Percentiles rank a stretch among this genome's conserved stretches.
phyloP scores from a whole-genome alignment of 1,140 invertebrate species.

The Mizuhopecten yessoensis region DNA sequence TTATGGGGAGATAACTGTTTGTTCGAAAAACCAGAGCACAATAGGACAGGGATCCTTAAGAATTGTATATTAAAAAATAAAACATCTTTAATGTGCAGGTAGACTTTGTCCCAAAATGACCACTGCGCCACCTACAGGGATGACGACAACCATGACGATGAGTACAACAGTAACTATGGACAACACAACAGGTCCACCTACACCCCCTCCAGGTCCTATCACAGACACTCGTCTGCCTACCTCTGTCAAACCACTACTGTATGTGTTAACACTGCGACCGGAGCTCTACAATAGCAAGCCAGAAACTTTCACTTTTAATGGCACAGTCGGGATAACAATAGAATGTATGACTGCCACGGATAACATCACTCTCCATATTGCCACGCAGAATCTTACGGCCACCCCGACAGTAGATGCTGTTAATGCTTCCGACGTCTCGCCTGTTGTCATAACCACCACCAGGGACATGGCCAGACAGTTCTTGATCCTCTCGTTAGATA shows the following conservation, averaged over 20 bases:
- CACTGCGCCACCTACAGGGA: not conserved
- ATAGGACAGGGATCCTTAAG: too few species aligned
- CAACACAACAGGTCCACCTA: not conserved
- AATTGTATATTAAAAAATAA: too few species aligned
- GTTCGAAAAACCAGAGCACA: too few species aligned
- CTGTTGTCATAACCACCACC: constrained; percentile 68
- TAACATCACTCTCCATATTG: constrained; percentile 88
- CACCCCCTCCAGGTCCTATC: not conserved
- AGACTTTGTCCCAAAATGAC: not conserved
- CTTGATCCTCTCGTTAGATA: constrained; percentile 86
- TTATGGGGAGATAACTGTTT: too few species aligned
- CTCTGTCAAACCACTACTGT: constrained; percentile 76
- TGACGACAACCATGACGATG: not conserved
- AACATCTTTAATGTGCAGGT: not conserved
- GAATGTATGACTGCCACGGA: constrained; percentile 85
- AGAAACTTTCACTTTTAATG: constrained; percentile 86
- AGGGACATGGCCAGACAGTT: constrained; percentile 86
- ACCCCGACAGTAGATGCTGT: constrained; percentile 46
- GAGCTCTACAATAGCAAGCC: constrained; percentile 77
- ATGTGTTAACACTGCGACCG: constrained; percentile 80
- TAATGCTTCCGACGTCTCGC: constrained; percentile 12
- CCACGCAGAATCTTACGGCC: constrained; percentile 71
- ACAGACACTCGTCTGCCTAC: constrained; percentile 78
- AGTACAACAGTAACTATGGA: not conserved
- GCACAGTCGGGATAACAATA: constrained; percentile 89